These are phyloP conservation scores for Eilema sororculum DNA, from an alignment of 2,888 invertebrate species.

Conservation along the genomic window DNA sequence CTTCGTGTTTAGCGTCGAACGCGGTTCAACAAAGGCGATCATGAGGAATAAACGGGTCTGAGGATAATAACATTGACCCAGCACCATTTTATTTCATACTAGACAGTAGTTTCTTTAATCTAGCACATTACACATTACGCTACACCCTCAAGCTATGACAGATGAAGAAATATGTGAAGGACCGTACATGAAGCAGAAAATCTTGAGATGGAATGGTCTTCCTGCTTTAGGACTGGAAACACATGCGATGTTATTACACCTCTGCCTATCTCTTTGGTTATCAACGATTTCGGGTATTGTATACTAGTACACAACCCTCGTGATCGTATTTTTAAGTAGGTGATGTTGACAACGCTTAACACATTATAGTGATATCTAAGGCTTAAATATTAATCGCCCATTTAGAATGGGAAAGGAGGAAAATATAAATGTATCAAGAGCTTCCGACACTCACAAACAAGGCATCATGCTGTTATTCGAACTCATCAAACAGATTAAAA, in stretches of 20 bases:
- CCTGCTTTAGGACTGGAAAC: no score
- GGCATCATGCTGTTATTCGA: neutral
- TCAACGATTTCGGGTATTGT: no score
- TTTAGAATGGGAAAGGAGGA: neutral
- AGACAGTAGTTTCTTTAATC: neutral
- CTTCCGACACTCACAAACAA: neutral
- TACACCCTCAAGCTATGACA: no score
- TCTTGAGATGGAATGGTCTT: neutral
- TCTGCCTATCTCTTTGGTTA: neutral
- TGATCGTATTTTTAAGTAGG: no score
- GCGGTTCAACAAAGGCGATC: no score
- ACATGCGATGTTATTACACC: neutral
- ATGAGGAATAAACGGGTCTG: no score
- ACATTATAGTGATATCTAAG: no score
- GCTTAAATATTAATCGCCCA: no score
- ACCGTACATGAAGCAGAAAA: neutral
- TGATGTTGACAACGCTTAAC: no score
- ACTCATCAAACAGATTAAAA: constrained; percentile 3
- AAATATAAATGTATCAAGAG: neutral
- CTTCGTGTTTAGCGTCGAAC: neutral
- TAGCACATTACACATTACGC: neutral
- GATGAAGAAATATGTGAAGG: neutral
- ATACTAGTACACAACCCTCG: no score
- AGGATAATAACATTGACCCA: neutral
- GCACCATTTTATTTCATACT: neutral